A percentile compares a stretch with the other conserved stretches of the same genome.
These are phyloP conservation scores for Mythimna lalbum DNA, from an alignment of 2,888 invertebrate genomes.

Conservation along the genomic window DNA sequence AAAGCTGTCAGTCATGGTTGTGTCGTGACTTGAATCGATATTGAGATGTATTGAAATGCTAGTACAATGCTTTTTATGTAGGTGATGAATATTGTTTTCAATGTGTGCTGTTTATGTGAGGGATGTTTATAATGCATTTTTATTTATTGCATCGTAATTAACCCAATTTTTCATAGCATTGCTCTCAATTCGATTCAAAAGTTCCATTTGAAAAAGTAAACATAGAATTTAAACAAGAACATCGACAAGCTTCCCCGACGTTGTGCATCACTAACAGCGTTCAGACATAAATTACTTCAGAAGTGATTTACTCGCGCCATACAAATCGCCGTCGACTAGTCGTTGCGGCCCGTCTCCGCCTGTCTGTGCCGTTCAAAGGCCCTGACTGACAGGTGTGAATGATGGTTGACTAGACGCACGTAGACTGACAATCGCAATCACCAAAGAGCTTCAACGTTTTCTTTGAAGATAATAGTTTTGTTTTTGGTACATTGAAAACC, in stretches of 20 bases:
- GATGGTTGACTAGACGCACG: constrained; percentile 77
- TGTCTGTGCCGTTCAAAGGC: constrained; percentile 75
- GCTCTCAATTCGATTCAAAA: constrained; percentile 20
- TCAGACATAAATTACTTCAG: constrained; percentile 87
- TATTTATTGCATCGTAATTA: constrained; percentile 34
- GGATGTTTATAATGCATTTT: constrained; percentile 10
- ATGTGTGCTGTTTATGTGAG: constrained; percentile 10
- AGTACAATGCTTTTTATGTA: constrained; percentile 28
- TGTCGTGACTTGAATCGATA: constrained; percentile 62
- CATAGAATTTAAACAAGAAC: constrained; percentile 60
- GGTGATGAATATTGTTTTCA: constrained; percentile 17
- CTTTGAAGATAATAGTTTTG: constrained; percentile 82
- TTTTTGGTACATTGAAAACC: constrained; percentile 71
- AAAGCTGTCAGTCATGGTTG: constrained; percentile 75
- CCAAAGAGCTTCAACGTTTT: constrained; percentile 73
- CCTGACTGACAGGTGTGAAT: constrained; percentile 85
- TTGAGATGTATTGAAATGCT: constrained; percentile 51
- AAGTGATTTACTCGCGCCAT: constrained; percentile 88
- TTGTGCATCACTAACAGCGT: constrained; percentile 77
- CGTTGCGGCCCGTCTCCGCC: constrained; percentile 81
- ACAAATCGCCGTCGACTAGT: constrained; percentile 85
- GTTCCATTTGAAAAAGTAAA: constrained; percentile 48
- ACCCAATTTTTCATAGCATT: constrained; percentile 12
- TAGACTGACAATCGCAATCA: constrained; percentile 82
- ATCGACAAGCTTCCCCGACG: constrained; percentile 52